These are phyloP conservation scores for Aix galericulata DNA, from an alignment of 2,113 vertebrate species.

Conservation along the genomic window DNA sequence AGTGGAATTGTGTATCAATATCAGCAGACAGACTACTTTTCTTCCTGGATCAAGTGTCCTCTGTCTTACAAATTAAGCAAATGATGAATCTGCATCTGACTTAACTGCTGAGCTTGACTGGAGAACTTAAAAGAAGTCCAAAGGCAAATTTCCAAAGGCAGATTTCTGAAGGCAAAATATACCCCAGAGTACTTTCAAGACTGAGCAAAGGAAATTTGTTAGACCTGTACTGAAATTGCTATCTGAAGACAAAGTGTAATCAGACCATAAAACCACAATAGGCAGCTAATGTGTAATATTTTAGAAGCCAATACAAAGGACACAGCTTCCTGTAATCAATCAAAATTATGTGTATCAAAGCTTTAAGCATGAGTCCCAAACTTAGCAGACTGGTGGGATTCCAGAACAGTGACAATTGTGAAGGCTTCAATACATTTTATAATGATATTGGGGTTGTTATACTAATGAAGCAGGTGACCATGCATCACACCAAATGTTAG, in stretches of 20 bases:
- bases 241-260: neutral
- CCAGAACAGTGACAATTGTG: neutral
- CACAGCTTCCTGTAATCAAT: neutral
- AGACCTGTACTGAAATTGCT: neutral
- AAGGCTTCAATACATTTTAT: neutral
- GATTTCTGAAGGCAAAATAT: neutral
- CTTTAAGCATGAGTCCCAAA: neutral
- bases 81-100: neutral
- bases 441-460: accelerated
- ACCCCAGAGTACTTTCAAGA: neutral
- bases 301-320: neutral
- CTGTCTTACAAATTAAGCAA: neutral
- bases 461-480: neutral
- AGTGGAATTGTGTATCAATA: neutral
- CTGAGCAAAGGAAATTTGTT: neutral
- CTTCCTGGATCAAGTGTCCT: neutral
- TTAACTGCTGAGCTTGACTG: neutral
- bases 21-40: neutral
- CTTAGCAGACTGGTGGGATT: neutral
- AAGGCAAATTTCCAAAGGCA: neutral
- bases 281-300: neutral
- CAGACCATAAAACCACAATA: neutral
- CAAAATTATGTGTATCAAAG: neutral
- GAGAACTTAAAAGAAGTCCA: neutral
- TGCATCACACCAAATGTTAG: neutral